Base-by-base conservation (phyloP, 2,797 vertebrate species). In the Labeo calbasu region DNA sequence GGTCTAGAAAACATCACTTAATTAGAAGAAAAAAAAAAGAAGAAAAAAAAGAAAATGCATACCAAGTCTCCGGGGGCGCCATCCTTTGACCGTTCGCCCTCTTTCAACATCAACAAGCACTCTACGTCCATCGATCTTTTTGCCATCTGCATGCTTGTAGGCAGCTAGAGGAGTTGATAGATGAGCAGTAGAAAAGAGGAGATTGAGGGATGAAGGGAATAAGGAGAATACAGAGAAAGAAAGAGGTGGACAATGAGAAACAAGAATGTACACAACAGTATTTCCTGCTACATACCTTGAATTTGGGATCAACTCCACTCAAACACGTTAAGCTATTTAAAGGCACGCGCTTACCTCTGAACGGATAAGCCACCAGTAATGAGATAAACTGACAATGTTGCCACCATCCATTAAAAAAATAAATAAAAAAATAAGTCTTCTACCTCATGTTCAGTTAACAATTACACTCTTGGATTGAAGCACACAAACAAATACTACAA, bases 111-210 rank as follows among this genome's bases (percentile, higher is more conserved):
- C 97, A 86, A 98, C 97, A 73, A 98, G 91, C 86, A 98, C 97
- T 81, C 97, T 92, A 59, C 97, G 92, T 55, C 97, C 97, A 0
- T 98, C 97, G 0, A 98, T 98, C 95, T 98, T 98, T 95, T 98
- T 98, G 36, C 97, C 97, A 0, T 98, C 97, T 9, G 97, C 97
- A 28, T 98, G 97, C 91, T 98, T 98, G 95, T 98, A 98, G 92
- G 97, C 96, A 69, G 97, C 97, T 98, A 94, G 84, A 95, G 90
- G 40, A 48, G n/a, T 17, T 86, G 92, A 84, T 28, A 93, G 88
- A 51, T 8, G n/a, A 63, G 79, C 63, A 57, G 85, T 4, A 21
- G 75, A 51, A 83, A 82, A 84, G 88, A 13, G 51, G 89, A 93
- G 91, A 91, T 91, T 23, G 72, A 57, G 83, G 77, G 53, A 66